phyloP scores from a whole-genome alignment of 1,140 invertebrate genomes.

The Caenorhabditis latens region DNA sequence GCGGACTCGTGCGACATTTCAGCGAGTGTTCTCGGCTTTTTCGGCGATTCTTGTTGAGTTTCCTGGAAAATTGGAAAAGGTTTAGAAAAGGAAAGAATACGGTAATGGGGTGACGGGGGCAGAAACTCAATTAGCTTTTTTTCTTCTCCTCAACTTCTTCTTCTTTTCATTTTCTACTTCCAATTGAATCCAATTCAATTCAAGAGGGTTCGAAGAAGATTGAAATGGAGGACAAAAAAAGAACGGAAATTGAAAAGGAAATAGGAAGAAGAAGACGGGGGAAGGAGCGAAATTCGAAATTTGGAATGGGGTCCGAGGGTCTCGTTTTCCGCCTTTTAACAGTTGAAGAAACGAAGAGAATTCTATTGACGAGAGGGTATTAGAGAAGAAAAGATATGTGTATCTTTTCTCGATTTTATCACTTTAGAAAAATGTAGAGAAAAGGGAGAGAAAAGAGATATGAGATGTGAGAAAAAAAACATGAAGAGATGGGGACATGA shows the following conservation, averaged over 20 bases:
- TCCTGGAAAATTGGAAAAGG: slow-evolving; percentile 14
- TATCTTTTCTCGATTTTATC: slow-evolving; percentile 1
- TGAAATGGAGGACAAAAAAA: slow-evolving; percentile 13
- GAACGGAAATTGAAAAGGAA: slow-evolving; percentile 51
- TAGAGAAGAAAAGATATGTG: background rate
- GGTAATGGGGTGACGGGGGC: background rate
- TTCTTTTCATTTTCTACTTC: background rate
- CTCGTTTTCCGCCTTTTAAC: slow-evolving; percentile 43
- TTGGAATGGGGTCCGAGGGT: background rate
- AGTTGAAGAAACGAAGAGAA: background rate
- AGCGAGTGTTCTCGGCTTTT: slow-evolving; percentile 49
- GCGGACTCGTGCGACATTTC: slow-evolving; percentile 50
- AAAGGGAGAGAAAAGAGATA: background rate
- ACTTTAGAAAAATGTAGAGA: background rate
- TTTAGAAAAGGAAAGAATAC: background rate
- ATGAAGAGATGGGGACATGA: background rate
- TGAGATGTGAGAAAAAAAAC: background rate
- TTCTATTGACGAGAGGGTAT: background rate
- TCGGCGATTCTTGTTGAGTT: slow-evolving; percentile 34
- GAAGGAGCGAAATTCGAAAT: too few relatives aligned
- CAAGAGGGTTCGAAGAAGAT: background rate
- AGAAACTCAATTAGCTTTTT: slow-evolving; percentile 40
- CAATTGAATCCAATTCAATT: slow-evolving; percentile 32
- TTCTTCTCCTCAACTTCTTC: background rate
- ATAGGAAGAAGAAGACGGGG: background rate